A percentile compares a stretch with the other conserved stretches of the same genome.
These are phyloP conservation scores for Plusia festucae DNA, from an alignment of 2,888 invertebrate genomes.

Conservation along the genomic window DNA sequence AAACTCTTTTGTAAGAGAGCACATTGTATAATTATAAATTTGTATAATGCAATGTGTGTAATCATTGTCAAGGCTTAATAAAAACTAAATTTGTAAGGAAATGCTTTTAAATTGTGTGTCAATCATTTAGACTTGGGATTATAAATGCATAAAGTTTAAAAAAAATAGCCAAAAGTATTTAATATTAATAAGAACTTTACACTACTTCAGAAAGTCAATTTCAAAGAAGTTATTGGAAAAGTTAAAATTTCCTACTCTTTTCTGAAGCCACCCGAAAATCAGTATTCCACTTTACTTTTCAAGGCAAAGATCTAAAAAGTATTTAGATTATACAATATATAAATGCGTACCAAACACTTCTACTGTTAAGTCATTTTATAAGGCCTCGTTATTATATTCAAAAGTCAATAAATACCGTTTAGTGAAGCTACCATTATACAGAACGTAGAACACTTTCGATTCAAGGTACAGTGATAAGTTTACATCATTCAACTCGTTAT, in stretches of 20 bases:
- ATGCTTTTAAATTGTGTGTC: not conserved
- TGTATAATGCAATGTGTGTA: too few species aligned
- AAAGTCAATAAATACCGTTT: conserved; percentile 44
- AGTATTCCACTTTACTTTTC: not conserved
- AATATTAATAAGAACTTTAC: not conserved
- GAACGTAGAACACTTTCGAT: conserved; percentile 30
- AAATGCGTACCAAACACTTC: conserved; percentile 26
- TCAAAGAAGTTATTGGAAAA: too few species aligned
- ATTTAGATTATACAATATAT: conserved; percentile 11
- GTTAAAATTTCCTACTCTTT: not conserved
- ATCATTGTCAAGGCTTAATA: not conserved
- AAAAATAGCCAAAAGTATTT: not conserved
- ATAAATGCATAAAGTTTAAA: conserved; percentile 10
- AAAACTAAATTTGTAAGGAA: not conserved
- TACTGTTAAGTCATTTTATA: conserved; percentile 40
- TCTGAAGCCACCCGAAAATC: not conserved
- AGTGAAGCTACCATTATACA: conserved; percentile 16
- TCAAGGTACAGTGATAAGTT: conserved; percentile 14
- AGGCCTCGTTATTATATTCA: conserved; percentile 53
- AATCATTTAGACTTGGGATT: not conserved
- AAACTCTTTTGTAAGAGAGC: too few species aligned
- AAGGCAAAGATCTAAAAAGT: not conserved
- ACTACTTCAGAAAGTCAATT: too few species aligned
- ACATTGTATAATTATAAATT: too few species aligned
- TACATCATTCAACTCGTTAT: not conserved